Evolutionary conservation across 2,888 invertebrate species (phyloP).

Genomic region (Cybosia mesomella): DNA sequence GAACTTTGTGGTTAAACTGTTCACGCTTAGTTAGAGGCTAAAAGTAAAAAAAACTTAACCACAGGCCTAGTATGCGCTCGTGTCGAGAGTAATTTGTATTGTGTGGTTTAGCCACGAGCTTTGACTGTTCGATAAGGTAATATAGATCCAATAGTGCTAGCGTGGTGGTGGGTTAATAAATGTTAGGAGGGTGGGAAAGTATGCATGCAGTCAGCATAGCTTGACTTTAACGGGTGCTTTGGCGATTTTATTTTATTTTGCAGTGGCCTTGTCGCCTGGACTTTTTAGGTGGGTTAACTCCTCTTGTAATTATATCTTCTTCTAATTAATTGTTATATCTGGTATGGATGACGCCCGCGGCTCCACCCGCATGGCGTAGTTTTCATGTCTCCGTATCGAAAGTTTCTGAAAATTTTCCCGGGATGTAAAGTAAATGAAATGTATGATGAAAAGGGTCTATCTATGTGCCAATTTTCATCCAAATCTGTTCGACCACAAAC

Average conservation of each 20-base stretch:
- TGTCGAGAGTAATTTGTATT: constrained; percentile 55
- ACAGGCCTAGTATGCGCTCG: constrained; percentile 64
- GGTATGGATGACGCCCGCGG: too few species aligned
- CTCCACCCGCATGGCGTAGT: too few species aligned
- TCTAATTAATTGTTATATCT: too few species aligned
- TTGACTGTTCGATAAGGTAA: constrained; percentile 22
- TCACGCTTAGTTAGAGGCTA: constrained; percentile 69
- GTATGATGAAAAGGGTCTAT: too few species aligned
- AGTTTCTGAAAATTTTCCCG: too few species aligned
- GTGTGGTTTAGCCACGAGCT: constrained; percentile 55
- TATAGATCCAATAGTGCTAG: constrained; percentile 39
- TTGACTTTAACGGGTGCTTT: not conserved
- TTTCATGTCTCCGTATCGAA: too few species aligned
- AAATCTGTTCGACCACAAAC: too few species aligned
- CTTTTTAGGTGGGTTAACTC: not conserved
- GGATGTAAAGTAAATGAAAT: too few species aligned
- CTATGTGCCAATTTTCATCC: too few species aligned
- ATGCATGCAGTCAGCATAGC: not conserved
- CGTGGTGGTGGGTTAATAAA: not conserved
- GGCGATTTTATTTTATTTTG: not conserved
- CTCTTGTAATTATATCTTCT: too few species aligned
- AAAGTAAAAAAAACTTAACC: constrained; percentile 67
- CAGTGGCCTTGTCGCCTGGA: not conserved
- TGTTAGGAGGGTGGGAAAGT: not conserved
- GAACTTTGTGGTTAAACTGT: constrained; percentile 66